Conservation (phyloP, 2,113 vertebrate species). For the Tachuris rubrigastra region DNA sequence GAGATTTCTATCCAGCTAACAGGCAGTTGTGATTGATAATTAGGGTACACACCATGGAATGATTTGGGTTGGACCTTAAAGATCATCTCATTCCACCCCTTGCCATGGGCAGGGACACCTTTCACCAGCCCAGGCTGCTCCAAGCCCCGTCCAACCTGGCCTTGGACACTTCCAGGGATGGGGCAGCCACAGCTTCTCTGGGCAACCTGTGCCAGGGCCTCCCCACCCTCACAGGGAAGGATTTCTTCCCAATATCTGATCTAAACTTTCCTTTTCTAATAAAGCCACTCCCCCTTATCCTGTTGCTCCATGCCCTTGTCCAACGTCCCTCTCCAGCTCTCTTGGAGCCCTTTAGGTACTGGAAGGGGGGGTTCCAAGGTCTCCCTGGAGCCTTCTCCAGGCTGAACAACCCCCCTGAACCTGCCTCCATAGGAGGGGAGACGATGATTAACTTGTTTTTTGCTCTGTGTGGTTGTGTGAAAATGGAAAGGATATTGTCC, state of each 20-base stretch:
- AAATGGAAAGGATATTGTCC: neutral
- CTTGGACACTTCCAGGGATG: neutral
- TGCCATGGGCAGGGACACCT: neutral
- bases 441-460: neutral
- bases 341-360: neutral
- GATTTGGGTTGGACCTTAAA: neutral
- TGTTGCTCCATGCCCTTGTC: neutral
- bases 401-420: neutral
- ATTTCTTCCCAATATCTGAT: neutral
- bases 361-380: neutral
- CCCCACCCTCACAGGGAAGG: neutral
- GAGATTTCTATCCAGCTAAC: neutral
- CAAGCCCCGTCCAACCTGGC: rapidly evolving
- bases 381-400: neutral
- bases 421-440: neutral
- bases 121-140: rapidly evolving
- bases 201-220: neutral
- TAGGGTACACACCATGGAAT: neutral
- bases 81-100: neutral
- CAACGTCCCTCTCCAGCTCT: neutral
- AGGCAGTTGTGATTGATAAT: neutral
- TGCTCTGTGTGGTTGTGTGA: neutral
- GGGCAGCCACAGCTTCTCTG: no score
- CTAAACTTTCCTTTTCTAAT: no score
- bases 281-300: neutral